Conservation (phyloP, 2,113 vertebrate genomes). For the Phyllostomus discolor region DNA sequence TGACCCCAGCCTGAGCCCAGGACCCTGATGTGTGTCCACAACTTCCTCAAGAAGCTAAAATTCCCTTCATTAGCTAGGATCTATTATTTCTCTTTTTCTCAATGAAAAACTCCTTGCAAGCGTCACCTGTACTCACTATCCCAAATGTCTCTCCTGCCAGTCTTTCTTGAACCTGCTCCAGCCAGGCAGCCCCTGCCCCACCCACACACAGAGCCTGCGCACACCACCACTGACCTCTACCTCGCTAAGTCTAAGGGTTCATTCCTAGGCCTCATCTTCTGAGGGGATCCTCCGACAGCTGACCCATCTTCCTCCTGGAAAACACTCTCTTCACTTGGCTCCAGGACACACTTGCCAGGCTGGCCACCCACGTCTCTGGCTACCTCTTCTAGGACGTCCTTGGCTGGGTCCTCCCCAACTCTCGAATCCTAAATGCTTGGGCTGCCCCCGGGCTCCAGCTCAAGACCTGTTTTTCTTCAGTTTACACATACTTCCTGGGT, state of each 20-base stretch:
- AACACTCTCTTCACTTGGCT: neutral
- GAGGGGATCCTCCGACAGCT: neutral
- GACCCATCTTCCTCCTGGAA: neutral
- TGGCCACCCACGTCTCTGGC: neutral
- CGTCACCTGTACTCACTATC: neutral
- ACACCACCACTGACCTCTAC: neutral
- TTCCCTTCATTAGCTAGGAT: neutral
- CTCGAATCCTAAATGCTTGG: neutral
- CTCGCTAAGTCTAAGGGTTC: neutral
- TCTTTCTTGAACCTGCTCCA: neutral
- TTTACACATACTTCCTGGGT: neutral
- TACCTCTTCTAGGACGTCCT: neutral
- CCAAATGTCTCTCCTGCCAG: neutral
- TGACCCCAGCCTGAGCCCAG: neutral
- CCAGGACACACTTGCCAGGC: neutral
- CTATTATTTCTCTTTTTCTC: neutral
- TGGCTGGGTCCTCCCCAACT: neutral
- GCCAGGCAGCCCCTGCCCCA: neutral
- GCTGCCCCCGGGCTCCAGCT: neutral
- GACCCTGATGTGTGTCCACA: neutral
- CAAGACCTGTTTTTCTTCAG: neutral
- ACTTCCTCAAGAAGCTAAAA: conserved; percentile 5
- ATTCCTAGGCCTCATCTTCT: neutral
- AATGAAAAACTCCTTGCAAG: neutral
- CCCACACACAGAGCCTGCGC: neutral